Base-by-base conservation (phyloP, 2,888 invertebrate genomes). In the Andrena marginata region DNA sequence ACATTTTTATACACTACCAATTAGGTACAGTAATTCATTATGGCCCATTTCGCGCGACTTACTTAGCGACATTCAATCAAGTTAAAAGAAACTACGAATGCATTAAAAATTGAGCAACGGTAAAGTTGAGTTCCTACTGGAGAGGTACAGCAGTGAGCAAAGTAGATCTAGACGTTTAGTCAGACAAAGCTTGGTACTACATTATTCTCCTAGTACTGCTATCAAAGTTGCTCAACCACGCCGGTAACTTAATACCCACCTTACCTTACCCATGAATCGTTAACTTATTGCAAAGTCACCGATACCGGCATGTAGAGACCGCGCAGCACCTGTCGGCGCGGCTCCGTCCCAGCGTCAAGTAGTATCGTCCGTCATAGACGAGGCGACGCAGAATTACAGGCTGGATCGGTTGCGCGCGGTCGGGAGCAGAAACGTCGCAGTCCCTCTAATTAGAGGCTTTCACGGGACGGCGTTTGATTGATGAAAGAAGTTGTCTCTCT, bases 11-110 rank as follows among this genome's bases (percentile, higher is more conserved):
- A 20, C 56, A 16, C 8, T 26, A 26, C 23, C 70, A 71, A 82
- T 81, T 75, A 81, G 75, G 68, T 56, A 63, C 48, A 81, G 74
- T 48, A 62, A 74, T 82, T 70, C 49, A 71, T 82, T 54, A 70
- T 29, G 35, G 35, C 51, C 20, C 31, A 5, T 20, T 42, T 35
- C 8, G 60, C 29, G 56, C 35, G 31, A 8, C 26, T 26, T 31
- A 48, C 63, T 31, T 51, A 10, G 54, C 59, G 7, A 6, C 56
- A 5, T 7, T 23, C 10, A 10, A 26, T 26, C 35, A n/a, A 42
- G 5, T 4, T 13, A 2, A 23, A 4, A 56, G 13, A 54, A 56
- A 13, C 8, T 56, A 4, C 26, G 23, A 26, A 10, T 3, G 8
- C 23, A 4, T 4, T 4, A 23, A 26, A 3, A 23, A 13, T 26